Conservation (phyloP, 2,888 invertebrate species). For the Dicycla oo region DNA sequence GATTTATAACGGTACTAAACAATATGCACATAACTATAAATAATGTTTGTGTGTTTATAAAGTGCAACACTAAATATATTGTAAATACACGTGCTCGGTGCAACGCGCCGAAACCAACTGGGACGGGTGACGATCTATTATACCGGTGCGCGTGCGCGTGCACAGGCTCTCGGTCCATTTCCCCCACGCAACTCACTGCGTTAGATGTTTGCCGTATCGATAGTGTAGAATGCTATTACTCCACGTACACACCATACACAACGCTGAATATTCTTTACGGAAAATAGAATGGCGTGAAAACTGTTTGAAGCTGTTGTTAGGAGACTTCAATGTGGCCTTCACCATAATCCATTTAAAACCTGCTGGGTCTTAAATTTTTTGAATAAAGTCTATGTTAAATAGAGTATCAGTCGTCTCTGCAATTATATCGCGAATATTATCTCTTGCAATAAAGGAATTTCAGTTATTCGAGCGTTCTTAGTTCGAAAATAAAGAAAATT, state of each 20-base stretch:
- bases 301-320: not conserved
- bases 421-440: slow-evolving; percentile 37
- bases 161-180: slow-evolving; percentile 88
- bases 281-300: slow-evolving; percentile 25
- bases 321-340: slow-evolving; percentile 3
- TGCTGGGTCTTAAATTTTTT: slow-evolving; percentile 6
- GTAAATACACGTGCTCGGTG: slow-evolving; percentile 85
- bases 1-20: slow-evolving; percentile 47
- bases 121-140: slow-evolving; percentile 88
- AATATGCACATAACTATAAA: slow-evolving; percentile 66
- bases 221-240: slow-evolving; percentile 73
- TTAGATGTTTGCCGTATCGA: slow-evolving; percentile 84
- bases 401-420: slow-evolving; percentile 1
- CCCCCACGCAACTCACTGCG: slow-evolving; percentile 89
- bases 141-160: slow-evolving; percentile 88
- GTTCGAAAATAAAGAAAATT: slow-evolving; percentile 59
- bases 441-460: slow-evolving; percentile 25
- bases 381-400: not conserved
- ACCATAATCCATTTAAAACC: slow-evolving; percentile 14
- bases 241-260: slow-evolving; percentile 54
- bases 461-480: slow-evolving; percentile 36
- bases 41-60: slow-evolving; percentile 60
- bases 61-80: slow-evolving; percentile 78
- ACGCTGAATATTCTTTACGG: slow-evolving; percentile 24
- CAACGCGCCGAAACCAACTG: slow-evolving; percentile 89